Conservation (phyloP, 2,797 vertebrate species). For the Benthosema pterotum region DNA sequence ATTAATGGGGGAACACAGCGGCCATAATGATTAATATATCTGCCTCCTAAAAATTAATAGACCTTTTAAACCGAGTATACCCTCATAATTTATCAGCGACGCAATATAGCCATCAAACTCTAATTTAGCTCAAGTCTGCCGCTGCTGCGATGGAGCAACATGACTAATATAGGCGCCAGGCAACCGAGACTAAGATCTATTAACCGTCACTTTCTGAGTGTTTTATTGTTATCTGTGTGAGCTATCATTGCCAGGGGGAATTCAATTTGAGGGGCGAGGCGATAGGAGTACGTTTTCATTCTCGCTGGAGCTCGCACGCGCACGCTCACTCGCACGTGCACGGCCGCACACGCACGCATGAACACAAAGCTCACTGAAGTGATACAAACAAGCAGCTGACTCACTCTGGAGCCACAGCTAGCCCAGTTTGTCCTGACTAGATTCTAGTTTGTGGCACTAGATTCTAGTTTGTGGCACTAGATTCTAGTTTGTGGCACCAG, state of each 20-base stretch:
- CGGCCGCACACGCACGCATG: slow-evolving; percentile 2
- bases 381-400: slow-evolving; percentile 27
- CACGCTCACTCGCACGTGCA: not conserved
- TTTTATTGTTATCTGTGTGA: slow-evolving; percentile 44
- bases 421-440: too few relatives aligned
- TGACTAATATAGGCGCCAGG: slow-evolving; percentile 36
- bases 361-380: slow-evolving; percentile 14
- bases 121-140: slow-evolving; percentile 33
- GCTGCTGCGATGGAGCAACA: slow-evolving; percentile 10
- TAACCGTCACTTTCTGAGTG: slow-evolving; percentile 35
- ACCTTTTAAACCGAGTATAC: slow-evolving; percentile 32
- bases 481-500: too few relatives aligned
- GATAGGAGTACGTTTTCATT: slow-evolving; percentile 7
- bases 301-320: not conserved
- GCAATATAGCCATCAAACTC: slow-evolving; percentile 41
- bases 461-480: too few relatives aligned
- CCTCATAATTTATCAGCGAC: slow-evolving; percentile 36
- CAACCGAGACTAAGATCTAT: slow-evolving; percentile 46
- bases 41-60: slow-evolving; percentile 39
- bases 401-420: slow-evolving; percentile 28
- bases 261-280: slow-evolving; percentile 38
- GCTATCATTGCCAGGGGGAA: slow-evolving; percentile 35
- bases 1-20: slow-evolving; percentile 14
- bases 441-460: too few relatives aligned
- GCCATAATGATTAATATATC: slow-evolving; percentile 29